phyloP scores from a whole-genome alignment of 2,797 vertebrate genomes.

The Acanthopagrus latus region DNA sequence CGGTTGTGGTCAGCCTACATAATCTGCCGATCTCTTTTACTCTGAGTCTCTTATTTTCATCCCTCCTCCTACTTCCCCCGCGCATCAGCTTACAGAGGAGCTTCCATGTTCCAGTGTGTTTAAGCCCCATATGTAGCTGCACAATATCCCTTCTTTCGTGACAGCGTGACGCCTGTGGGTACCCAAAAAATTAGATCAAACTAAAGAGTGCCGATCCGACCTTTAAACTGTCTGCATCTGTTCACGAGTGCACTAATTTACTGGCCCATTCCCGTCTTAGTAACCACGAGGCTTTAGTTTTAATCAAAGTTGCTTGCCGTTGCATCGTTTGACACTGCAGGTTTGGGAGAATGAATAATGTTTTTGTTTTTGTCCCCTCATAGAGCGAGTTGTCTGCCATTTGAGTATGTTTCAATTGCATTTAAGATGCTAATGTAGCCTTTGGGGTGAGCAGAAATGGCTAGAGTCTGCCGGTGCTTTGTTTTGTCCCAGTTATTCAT shows the following conservation, averaged over 20 bases:
- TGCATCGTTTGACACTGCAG: constrained; percentile 13
- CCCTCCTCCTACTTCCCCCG: constrained; percentile 2
- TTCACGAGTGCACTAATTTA: constrained; percentile 9
- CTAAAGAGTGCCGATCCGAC: constrained; percentile 34
- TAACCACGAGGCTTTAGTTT: neutral
- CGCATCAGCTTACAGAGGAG: constrained; percentile 63
- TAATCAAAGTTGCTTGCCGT: constrained; percentile 12
- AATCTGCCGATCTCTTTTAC: constrained; percentile 65
- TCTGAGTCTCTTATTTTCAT: constrained; percentile 32
- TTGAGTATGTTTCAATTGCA: constrained; percentile 76
- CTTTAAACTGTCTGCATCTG: constrained; percentile 17
- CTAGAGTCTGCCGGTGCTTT: constrained; percentile 59
- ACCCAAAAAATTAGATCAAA: constrained; percentile 43
- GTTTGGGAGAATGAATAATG: constrained; percentile 9
- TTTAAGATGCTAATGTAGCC: constrained; percentile 85
- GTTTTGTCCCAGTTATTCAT: constrained; percentile 77
- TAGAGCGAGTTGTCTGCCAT: constrained; percentile 57
- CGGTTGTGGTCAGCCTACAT: constrained; percentile 54
- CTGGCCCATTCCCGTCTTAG: neutral
- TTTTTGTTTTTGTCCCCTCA: neutral
- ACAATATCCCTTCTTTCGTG: constrained; percentile 60
- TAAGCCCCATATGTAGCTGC: constrained; percentile 61
- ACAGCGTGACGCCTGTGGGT: constrained; percentile 37
- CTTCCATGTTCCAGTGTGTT: constrained; percentile 37
- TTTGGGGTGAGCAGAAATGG: constrained; percentile 72